These are phyloP conservation scores for Drosophila carrolli DNA, from an alignment of 1,140 invertebrate genomes.

Conservation along the genomic window DNA sequence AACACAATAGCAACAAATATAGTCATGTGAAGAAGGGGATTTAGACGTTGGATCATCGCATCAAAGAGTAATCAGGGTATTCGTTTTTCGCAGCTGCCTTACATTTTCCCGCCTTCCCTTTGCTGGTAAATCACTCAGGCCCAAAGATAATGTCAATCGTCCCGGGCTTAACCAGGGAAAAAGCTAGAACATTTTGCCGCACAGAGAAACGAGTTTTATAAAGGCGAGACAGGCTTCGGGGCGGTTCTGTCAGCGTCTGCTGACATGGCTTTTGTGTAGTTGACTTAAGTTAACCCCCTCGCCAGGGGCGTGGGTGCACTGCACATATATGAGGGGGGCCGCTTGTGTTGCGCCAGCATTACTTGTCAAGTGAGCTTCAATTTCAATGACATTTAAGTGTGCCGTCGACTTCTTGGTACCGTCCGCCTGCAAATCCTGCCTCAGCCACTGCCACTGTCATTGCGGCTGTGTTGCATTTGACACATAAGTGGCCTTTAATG, in stretches of 20 bases:
- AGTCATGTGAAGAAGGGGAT: no score
- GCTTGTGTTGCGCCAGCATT: slow-evolving; percentile 59
- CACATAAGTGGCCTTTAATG: slow-evolving; percentile 78
- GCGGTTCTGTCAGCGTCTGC: slow-evolving; percentile 53
- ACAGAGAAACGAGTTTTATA: slow-evolving; percentile 20
- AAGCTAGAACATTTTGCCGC: slow-evolving; percentile 25
- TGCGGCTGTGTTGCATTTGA: slow-evolving; percentile 69
- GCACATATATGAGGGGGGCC: not conserved
- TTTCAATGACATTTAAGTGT: slow-evolving; percentile 75
- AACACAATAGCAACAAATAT: no score
- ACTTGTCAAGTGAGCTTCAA: slow-evolving; percentile 72
- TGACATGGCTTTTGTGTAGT: slow-evolving; percentile 67
- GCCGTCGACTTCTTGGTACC: slow-evolving; percentile 44
- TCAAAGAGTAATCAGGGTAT: slow-evolving; percentile 20
- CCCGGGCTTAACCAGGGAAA: slow-evolving; percentile 10
- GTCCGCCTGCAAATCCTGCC: slow-evolving; percentile 18
- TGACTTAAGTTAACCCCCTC: slow-evolving; percentile 46
- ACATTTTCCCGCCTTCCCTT: slow-evolving; percentile 5
- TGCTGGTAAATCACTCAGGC: slow-evolving; percentile 53
- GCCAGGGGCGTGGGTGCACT: slow-evolving; percentile 8
- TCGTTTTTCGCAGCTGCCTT: not conserved
- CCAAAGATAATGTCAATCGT: slow-evolving; percentile 58
- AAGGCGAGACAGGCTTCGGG: slow-evolving; percentile 21
- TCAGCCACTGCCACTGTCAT: slow-evolving; percentile 20
- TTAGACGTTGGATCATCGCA: not conserved